These are phyloP conservation scores for Neoaliturus tenellus DNA, from an alignment of 2,888 invertebrate genomes.

Conservation along the genomic window DNA sequence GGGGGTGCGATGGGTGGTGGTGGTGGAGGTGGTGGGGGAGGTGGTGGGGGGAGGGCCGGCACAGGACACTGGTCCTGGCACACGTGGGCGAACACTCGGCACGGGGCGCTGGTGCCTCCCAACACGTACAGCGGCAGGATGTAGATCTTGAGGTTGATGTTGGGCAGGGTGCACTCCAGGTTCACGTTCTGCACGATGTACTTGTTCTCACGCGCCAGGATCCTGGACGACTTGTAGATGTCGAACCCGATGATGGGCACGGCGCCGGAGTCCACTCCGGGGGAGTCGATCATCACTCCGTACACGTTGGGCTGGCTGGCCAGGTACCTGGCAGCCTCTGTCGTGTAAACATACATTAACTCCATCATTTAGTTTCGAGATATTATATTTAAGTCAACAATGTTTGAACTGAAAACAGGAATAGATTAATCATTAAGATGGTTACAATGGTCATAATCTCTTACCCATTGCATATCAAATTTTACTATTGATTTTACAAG, in stretches of 20 bases:
- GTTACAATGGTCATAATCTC: too few relatives aligned
- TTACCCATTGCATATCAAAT: too few relatives aligned
- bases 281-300: conserved; percentile 31
- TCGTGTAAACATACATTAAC: too few relatives aligned
- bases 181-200: conserved; percentile 45
- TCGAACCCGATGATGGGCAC: conserved; percentile 41
- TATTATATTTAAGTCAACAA: too few relatives aligned
- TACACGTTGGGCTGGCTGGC: conserved; percentile 40
- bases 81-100: conserved; percentile 31
- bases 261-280: conserved; percentile 32
- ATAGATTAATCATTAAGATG: too few relatives aligned
- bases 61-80: conserved; percentile 42
- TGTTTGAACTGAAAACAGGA: too few relatives aligned
- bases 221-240: conserved; percentile 38
- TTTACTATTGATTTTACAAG: too few relatives aligned
- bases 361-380: too few relatives aligned
- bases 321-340: conserved; percentile 35
- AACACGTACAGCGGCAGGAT: conserved; percentile 32
- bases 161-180: conserved; percentile 34
- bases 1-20: conserved; percentile 17
- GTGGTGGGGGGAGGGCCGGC: conserved; percentile 1
- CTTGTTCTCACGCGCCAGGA: conserved; percentile 35
- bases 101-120: conserved; percentile 22
- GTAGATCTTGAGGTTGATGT: conserved; percentile 46
- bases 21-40: conserved; percentile 25